Base-by-base conservation (phyloP, 2,888 invertebrate genomes). In the Cryptus armator region DNA sequence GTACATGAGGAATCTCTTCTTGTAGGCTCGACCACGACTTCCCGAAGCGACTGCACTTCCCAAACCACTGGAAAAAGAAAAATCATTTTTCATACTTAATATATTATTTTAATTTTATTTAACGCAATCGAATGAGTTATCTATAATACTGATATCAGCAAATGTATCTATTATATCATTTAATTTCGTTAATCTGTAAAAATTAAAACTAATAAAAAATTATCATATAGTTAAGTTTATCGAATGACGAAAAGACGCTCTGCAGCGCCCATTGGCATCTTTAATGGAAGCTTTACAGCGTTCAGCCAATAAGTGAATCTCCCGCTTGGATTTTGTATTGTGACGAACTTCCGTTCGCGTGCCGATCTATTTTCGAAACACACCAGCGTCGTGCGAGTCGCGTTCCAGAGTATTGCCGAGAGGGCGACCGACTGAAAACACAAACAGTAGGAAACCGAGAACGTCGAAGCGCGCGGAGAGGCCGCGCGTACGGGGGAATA, bases 1-100 rank as follows among this genome's bases (percentile, higher is more conserved):
- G 91, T 97, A 97, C 90, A 94, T 94, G 2, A 96, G 78, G 90
- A 97, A 96, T 83, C 95, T 95, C 67, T 95, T 95, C 46, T 72
- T 86, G 24, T 90, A 84, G 51, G 81, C 77, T 48, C 82, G 87
- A 3, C 86, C 83, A 7, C 87, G 88, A 3, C 86, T 76, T 56
- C 86, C 89, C 16, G 76, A 80, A 16, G 79, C 62, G 2, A 46
- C 79, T 85, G 95, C 94, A 6, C 94, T 94, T 24, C 95, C 94
- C 56, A 95, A 93, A 5, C 94, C 94, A 29, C 95, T 94, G 59
- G 95, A 93, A 80, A 77, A 12, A 51, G 16, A 48, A 43, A 67
- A 62, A 32, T 62, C 4, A 16, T 53, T 19, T n/a, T 24, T 32
- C 29, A 32, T 37, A 0, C 37, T 0, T 9, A 37, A 37, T 9